Conservation (phyloP, 92 coral and sea anemone genomes). For the Heteractis magnifica region DNA sequence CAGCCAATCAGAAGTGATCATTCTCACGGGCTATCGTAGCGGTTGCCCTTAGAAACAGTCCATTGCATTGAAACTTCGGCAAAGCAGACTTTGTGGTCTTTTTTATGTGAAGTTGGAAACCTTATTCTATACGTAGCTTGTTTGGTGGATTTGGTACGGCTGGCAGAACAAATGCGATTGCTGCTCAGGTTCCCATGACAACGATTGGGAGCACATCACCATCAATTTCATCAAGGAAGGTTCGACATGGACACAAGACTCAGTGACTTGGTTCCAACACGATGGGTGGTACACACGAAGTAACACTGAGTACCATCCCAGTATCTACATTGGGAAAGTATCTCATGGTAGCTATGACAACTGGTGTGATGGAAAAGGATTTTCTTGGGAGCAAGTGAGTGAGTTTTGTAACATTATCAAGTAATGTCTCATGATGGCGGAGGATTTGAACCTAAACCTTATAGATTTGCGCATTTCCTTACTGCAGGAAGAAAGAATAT, state of each 20-base stretch:
- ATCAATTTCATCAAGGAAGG: conserved; percentile 37
- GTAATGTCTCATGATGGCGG: not conserved
- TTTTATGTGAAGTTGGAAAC: conserved; percentile 1
- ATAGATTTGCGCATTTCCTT: too few relatives aligned
- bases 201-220: conserved; percentile 46
- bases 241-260: conserved; percentile 13
- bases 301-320: conserved; percentile 1
- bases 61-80: too few relatives aligned
- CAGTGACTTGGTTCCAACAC: conserved; percentile 33
- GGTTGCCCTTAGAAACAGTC: too few relatives aligned
- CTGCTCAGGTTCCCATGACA: not conserved
- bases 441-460: too few relatives aligned
- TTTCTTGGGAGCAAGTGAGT: conserved; percentile 11
- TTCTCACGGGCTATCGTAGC: too few relatives aligned
- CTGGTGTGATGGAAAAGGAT: conserved; percentile 23
- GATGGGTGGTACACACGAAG: conserved; percentile 35
- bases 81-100: not conserved
- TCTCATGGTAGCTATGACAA: conserved; percentile 39
- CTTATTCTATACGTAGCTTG: conserved; percentile 2
- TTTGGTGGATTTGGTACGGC: conserved; percentile 28
- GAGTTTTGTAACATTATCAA: not conserved
- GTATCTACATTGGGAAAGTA: conserved; percentile 16
- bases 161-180: conserved; percentile 7
- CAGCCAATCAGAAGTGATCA: too few relatives aligned
- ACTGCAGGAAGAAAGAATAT: too few relatives aligned